These are phyloP conservation scores for Parasteatoda tepidariorum DNA, from an alignment of 1,140 invertebrate genomes.

Conservation along the genomic window DNA sequence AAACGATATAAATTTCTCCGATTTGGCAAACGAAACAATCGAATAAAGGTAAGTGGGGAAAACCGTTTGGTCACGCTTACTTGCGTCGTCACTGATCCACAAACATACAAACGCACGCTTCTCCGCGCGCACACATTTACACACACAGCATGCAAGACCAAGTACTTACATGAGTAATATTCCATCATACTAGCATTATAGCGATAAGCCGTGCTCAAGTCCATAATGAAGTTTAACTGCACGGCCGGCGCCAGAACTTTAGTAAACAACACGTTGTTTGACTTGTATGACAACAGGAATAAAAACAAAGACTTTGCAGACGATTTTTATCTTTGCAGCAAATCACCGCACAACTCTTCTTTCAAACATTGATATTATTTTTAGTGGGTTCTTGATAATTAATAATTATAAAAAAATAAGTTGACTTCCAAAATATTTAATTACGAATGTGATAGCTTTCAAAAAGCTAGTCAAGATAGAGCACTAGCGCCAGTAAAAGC, in stretches of 20 bases:
- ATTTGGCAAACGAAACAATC: not conserved
- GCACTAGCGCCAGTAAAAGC: not conserved
- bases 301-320: no score
- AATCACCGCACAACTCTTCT: no score
- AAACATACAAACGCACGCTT: not conserved
- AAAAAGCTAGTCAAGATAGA: not conserved
- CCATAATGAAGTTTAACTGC: slow-evolving; percentile 73
- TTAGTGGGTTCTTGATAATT: no score
- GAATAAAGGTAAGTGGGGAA: slow-evolving; percentile 11
- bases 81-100: slow-evolving; percentile 21
- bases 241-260: slow-evolving; percentile 39
- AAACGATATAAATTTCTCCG: slow-evolving; percentile 11
- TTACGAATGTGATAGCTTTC: no score
- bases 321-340: no score
- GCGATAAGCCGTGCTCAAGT: slow-evolving; percentile 91
- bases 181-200: slow-evolving; percentile 99
- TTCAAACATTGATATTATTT: not conserved
- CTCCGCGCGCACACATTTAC: not conserved
- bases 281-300: not conserved
- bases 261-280: slow-evolving; percentile 53
- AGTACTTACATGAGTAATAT: slow-evolving; percentile 94
- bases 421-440: no score
- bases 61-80: slow-evolving; percentile 18
- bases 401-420: no score
- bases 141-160: not conserved